Conservation (phyloP, 2,888 invertebrate genomes). For the Macropis europaea region DNA sequence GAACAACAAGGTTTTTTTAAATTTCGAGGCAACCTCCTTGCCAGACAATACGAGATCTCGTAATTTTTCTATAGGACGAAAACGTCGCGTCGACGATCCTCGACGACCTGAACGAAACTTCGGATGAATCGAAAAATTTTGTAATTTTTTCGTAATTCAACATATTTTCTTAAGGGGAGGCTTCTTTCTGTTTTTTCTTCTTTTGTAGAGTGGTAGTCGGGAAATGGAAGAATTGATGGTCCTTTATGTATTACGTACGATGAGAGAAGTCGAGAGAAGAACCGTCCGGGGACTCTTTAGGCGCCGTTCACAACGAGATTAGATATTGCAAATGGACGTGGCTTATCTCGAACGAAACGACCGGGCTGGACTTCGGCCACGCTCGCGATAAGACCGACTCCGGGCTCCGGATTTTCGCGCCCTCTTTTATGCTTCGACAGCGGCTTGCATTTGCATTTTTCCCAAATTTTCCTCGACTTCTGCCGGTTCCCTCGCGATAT, state of each 20-base stretch:
- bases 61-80: slow-evolving; percentile 16
- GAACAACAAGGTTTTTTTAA: slow-evolving; percentile 20
- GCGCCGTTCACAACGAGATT: slow-evolving; percentile 64
- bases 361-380: slow-evolving; percentile 50
- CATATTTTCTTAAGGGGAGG: no score
- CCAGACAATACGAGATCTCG: neutral
- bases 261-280: slow-evolving; percentile 30
- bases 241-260: slow-evolving; percentile 9
- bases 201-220: neutral
- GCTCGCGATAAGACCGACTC: slow-evolving; percentile 47
- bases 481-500: slow-evolving; percentile 6
- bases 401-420: slow-evolving; percentile 52
- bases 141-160: neutral
- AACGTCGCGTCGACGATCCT: slow-evolving; percentile 14
- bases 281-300: slow-evolving; percentile 51
- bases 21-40: neutral
- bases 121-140: slow-evolving; percentile 6
- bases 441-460: slow-evolving; percentile 62
- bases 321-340: slow-evolving; percentile 71
- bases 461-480: slow-evolving; percentile 43
- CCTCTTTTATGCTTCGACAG: slow-evolving; percentile 60
- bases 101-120: neutral
- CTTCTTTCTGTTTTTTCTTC: neutral
- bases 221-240: slow-evolving; percentile 23
- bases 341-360: slow-evolving; percentile 64